Evolutionary conservation across 2,113 vertebrate genomes (phyloP).

Genomic region (Rafetus swinhoei): DNA sequence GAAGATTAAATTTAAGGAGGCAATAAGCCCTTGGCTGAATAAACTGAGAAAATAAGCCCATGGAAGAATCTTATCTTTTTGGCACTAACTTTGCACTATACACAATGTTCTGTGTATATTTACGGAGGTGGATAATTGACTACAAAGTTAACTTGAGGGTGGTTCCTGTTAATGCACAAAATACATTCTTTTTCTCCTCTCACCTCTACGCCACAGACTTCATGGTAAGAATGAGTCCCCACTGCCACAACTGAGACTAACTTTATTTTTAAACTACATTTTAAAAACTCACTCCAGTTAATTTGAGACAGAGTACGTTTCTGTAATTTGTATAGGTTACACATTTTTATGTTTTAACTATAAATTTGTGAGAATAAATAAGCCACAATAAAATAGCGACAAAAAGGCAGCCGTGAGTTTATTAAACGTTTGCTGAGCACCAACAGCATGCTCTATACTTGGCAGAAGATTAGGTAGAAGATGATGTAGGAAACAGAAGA

Average conservation of each 20-base stretch:
- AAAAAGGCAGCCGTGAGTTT: neutral
- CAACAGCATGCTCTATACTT: neutral
- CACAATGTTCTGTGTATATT: neutral
- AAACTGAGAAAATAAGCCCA: neutral
- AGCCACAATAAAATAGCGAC: neutral
- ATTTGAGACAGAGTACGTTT: neutral
- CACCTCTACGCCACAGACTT: neutral
- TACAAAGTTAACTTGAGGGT: slow-evolving; percentile 30
- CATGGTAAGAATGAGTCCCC: neutral
- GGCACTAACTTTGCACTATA: slow-evolving; percentile 3
- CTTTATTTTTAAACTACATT: neutral
- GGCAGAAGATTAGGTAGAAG: neutral
- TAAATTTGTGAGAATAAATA: neutral
- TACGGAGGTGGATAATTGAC: slow-evolving; percentile 36
- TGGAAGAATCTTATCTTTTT: neutral
- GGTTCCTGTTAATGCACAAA: neutral
- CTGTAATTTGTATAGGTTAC: neutral
- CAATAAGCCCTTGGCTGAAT: neutral
- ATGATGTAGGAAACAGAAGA: neutral
- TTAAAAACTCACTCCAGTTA: neutral
- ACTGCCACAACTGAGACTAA: neutral
- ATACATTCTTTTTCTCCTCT: neutral
- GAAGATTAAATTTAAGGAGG: neutral
- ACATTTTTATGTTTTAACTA: neutral
- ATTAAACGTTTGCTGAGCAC: neutral